Percentiles rank a stretch among this genome's conserved stretches.
phyloP scores from a whole-genome alignment of 2,797 vertebrate species.

The Myiotriccus ornatus region DNA sequence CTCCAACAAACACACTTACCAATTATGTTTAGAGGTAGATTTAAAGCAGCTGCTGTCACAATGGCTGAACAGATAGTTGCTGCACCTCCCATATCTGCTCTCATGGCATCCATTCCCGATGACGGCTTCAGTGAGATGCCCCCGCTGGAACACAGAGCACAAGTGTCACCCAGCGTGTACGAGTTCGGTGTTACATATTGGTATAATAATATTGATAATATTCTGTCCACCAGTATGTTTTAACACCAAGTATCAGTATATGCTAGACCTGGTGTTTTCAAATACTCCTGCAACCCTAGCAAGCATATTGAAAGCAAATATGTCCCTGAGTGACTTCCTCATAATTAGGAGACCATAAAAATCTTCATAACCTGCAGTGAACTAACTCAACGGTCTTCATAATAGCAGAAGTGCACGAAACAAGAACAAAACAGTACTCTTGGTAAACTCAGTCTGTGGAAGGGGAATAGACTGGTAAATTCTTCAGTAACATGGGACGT shows the following conservation, averaged over 20 bases:
- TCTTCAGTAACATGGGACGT: not conserved
- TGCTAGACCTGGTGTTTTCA: not conserved
- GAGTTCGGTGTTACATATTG: not conserved
- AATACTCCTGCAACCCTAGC: not conserved
- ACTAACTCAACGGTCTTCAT: not conserved
- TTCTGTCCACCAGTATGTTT: not conserved
- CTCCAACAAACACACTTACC: conserved; percentile 74
- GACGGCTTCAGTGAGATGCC: conserved; percentile 97
- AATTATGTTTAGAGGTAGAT: conserved; percentile 89
- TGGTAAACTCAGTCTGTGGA: not conserved
- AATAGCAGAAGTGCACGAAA: not conserved
- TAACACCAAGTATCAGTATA: not conserved
- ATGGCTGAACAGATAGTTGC: conserved; percentile 91
- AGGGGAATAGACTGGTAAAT: not conserved
- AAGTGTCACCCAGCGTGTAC: not conserved
- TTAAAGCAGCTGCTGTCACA: conserved; percentile 88
- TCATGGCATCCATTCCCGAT: conserved; percentile 93
- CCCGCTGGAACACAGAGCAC: conserved; percentile 75
- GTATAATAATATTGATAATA: not conserved
- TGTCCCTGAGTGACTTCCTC: not conserved
- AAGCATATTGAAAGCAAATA: not conserved
- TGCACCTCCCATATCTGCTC: conserved; percentile 97
- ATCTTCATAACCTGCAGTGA: not conserved
- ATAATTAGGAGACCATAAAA: not conserved
- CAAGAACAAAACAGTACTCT: not conserved